Conservation (phyloP, 2,797 vertebrate genomes). For the Pangasius mekongensis region DNA sequence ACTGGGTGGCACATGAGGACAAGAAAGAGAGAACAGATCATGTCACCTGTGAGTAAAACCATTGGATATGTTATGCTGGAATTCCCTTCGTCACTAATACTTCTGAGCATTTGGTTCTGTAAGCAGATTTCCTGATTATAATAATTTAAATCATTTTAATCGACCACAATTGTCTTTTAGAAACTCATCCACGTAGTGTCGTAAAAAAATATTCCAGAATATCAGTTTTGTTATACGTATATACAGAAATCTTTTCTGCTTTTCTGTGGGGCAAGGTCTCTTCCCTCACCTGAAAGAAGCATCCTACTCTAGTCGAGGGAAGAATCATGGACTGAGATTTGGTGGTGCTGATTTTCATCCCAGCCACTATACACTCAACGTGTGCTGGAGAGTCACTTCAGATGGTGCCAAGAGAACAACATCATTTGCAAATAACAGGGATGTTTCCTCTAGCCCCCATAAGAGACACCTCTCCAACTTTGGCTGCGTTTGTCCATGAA, state of each 20-base stretch:
- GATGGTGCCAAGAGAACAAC: background rate
- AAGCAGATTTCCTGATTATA: background rate
- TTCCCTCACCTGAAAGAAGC: background rate
- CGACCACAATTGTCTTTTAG: background rate
- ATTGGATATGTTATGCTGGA: background rate
- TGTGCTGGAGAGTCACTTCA: background rate
- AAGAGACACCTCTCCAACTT: background rate
- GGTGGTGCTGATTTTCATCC: background rate
- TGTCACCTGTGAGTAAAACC: background rate
- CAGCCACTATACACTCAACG: background rate
- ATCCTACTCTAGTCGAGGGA: background rate
- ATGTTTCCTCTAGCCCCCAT: background rate
- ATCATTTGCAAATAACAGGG: background rate
- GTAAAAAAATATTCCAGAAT: background rate
- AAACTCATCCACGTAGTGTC: background rate
- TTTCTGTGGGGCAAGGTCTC: background rate
- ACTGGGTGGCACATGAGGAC: constrained; percentile 39
- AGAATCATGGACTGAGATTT: background rate
- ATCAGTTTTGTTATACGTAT: background rate
- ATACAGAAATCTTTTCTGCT: background rate
- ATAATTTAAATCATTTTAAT: background rate
- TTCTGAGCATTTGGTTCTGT: background rate
- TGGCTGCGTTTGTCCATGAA: background rate
- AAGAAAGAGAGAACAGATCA: background rate
- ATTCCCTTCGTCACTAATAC: background rate